phyloP scores from a whole-genome alignment of 2,888 invertebrate genomes.

The Auanema sp. region DNA sequence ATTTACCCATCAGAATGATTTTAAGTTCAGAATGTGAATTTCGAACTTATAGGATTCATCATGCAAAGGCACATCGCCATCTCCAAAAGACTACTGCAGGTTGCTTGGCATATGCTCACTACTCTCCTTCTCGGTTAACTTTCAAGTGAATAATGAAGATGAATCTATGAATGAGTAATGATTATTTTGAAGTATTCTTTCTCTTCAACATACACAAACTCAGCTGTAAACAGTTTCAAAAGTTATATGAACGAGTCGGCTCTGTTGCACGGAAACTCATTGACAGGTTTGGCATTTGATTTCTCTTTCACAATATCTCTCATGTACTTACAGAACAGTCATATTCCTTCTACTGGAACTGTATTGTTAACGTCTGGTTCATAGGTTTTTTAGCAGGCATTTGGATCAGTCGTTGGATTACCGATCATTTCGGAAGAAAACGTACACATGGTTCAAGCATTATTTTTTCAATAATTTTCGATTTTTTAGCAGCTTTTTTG shows the following conservation, averaged over 20 bases:
- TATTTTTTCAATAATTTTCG: background rate
- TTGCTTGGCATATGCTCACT: constrained; percentile 17
- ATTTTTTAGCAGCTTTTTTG: constrained; percentile 17
- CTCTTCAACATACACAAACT: constrained; percentile 21
- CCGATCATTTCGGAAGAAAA: constrained; percentile 19
- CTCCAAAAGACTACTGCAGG: constrained; percentile 1
- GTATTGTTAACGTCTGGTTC: constrained; percentile 20
- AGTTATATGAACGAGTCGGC: constrained; percentile 16
- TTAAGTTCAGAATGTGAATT: too few species aligned
- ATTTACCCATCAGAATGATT: too few species aligned
- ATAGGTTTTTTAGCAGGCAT: constrained; percentile 20
- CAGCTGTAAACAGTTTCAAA: constrained; percentile 19
- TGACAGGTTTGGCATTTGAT: constrained; percentile 5
- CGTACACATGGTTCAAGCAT: too few species aligned
- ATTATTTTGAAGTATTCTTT: constrained; percentile 15
- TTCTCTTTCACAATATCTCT: background rate
- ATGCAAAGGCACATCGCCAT: too few species aligned
- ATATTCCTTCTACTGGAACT: constrained; percentile 16
- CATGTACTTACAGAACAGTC: background rate
- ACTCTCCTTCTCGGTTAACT: constrained; percentile 18
- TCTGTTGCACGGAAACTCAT: constrained; percentile 3
- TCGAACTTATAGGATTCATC: too few species aligned
- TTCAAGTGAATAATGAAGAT: constrained; percentile 8
- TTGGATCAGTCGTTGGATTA: constrained; percentile 20
- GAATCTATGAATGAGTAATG: background rate